Evolutionary conservation across 2,888 invertebrate genomes (phyloP).

Genomic region (Thereva unica): DNA sequence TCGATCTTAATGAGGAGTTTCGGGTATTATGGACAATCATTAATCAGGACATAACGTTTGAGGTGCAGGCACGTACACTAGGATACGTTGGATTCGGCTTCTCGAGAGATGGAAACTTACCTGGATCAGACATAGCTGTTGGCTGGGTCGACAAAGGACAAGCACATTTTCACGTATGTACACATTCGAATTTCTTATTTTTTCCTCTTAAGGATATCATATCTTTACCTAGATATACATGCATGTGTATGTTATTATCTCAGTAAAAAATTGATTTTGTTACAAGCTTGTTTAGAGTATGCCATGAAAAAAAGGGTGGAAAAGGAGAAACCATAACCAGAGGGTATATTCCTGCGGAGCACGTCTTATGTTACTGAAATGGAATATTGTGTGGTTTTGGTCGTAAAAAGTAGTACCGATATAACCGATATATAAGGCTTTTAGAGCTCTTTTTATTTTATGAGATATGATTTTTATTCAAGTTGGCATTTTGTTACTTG

Average conservation of each 20-base stretch:
- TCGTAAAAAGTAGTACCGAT: conserved; percentile 14
- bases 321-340: neutral
- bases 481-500: neutral
- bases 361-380: conserved; percentile 18
- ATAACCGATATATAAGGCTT: neutral
- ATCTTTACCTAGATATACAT: neutral
- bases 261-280: conserved; percentile 20
- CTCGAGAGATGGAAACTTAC: conserved; percentile 77
- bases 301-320: conserved; percentile 1
- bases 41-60: conserved; percentile 80
- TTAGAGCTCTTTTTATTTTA: conserved; percentile 2
- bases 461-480: neutral
- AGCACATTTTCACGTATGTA: conserved; percentile 80
- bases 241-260: neutral
- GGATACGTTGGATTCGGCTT: conserved; percentile 90
- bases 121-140: conserved; percentile 84
- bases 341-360: neutral
- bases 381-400: conserved; percentile 8
- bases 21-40: conserved; percentile 73
- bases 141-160: conserved; percentile 86
- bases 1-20: conserved; percentile 64
- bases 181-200: neutral
- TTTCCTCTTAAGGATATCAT: neutral
- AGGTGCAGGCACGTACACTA: conserved; percentile 79
- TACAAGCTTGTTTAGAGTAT: neutral